Conservation (phyloP, 2,888 invertebrate genomes). For the Volucella inflata region DNA sequence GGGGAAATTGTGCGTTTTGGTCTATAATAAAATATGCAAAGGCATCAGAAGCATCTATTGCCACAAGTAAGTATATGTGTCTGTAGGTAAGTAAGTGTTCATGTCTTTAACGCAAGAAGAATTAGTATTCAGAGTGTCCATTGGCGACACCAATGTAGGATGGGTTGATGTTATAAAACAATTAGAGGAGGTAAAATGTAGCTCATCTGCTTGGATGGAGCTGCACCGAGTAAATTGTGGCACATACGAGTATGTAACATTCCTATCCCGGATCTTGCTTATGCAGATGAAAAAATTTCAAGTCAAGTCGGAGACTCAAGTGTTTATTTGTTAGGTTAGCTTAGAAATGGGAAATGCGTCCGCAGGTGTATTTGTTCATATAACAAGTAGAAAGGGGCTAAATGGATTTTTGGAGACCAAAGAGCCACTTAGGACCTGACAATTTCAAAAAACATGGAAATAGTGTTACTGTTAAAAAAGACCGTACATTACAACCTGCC, state of each 20-base stretch:
- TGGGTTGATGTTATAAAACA: constrained; percentile 59
- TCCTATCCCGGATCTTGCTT: constrained; percentile 30
- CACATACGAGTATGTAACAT: constrained; percentile 13
- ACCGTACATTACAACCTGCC: no score
- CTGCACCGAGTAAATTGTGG: constrained; percentile 22
- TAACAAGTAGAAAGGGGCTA: no score
- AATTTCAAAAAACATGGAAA: no score
- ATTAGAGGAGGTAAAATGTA: constrained; percentile 61
- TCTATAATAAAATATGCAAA: constrained; percentile 37
- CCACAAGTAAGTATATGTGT: background rate
- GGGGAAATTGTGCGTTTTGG: constrained; percentile 68
- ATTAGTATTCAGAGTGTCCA: constrained; percentile 67
- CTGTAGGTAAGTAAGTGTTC: no score
- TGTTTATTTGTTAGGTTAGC: no score
- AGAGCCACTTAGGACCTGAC: no score
- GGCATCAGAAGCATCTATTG: constrained; percentile 68
- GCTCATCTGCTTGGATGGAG: constrained; percentile 57
- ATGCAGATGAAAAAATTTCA: background rate
- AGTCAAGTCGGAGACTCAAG: no score
- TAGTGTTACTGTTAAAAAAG: no score
- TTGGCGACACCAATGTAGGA: constrained; percentile 41
- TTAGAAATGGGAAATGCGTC: no score
- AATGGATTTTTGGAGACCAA: no score
- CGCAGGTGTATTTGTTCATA: no score
- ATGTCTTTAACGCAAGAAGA: constrained; percentile 27